Evolutionary conservation across 2,797 vertebrate species (phyloP).

Genomic region (Rhynchonycteris naso): DNA sequence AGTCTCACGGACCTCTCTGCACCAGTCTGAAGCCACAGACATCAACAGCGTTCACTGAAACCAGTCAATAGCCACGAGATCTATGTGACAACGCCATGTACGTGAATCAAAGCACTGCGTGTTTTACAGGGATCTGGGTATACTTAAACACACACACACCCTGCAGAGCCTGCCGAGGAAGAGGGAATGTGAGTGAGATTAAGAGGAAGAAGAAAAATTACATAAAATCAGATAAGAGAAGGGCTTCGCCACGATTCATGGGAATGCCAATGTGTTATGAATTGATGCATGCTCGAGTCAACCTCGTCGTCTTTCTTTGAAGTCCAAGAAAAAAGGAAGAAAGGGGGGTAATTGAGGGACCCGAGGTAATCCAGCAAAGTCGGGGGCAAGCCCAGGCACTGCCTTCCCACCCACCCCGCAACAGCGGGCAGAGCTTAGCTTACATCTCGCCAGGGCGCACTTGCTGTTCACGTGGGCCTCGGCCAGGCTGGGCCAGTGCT

Average conservation of each 20-base stretch:
- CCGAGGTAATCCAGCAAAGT: neutral
- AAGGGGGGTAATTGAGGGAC: neutral
- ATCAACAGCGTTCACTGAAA: neutral
- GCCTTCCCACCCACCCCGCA: neutral
- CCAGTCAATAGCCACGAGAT: neutral
- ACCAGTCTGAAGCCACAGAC: neutral
- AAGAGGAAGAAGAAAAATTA: neutral
- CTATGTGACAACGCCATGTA: neutral
- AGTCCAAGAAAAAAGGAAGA: neutral
- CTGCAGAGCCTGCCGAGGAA: neutral
- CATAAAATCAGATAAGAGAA: neutral
- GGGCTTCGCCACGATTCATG: neutral
- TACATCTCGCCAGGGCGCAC: conserved; percentile 68
- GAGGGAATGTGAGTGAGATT: neutral
- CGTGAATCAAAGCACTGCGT: neutral
- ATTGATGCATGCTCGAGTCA: neutral
- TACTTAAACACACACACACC: neutral
- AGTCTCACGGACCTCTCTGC: neutral
- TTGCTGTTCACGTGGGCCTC: neutral
- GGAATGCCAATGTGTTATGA: neutral
- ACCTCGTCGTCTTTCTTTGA: neutral
- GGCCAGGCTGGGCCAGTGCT: conserved; percentile 30
- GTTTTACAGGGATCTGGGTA: neutral
- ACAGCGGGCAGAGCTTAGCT: neutral
- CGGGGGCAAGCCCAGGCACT: neutral